Percentiles rank a stretch among this genome's conserved stretches.
Conservation (phyloP, 2,113 vertebrate species). For the Leuciscus idus region DNA sequence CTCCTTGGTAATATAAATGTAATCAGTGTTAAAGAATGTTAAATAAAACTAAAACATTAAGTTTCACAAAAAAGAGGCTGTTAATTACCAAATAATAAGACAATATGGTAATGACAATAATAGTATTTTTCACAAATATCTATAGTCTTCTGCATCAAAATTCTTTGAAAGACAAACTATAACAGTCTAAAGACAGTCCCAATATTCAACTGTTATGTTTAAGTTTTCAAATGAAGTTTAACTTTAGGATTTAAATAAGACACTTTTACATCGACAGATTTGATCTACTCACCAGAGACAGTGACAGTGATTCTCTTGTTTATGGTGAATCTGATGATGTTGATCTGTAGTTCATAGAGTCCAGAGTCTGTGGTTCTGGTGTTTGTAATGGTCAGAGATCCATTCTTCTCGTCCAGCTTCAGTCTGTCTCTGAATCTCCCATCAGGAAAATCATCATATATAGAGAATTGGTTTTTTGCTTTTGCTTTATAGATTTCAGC, state of each 20-base stretch:
- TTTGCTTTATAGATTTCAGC: background rate
- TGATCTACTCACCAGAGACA: background rate
- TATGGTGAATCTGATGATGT: fast-evolving
- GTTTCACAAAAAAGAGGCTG: too few relatives aligned
- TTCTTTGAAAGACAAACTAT: too few relatives aligned
- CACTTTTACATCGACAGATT: background rate
- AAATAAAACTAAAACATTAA: too few relatives aligned
- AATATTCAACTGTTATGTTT: background rate
- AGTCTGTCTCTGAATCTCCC: background rate
- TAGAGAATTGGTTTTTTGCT: fast-evolving
- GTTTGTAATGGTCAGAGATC: too few relatives aligned
- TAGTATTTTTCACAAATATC: too few relatives aligned
- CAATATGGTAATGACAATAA: too few relatives aligned
- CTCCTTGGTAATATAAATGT: too few relatives aligned
- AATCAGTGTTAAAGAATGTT: too few relatives aligned
- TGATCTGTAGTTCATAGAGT: background rate
- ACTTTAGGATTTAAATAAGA: background rate
- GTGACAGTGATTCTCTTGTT: background rate
- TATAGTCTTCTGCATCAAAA: too few relatives aligned
- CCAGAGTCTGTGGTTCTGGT: background rate
- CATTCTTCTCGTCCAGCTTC: too few relatives aligned
- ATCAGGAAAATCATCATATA: background rate
- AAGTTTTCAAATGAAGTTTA: background rate
- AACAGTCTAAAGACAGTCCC: too few relatives aligned
- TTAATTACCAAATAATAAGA: too few relatives aligned